phyloP scores from a whole-genome alignment of 2,113 vertebrate species.

The Lagopus muta region DNA sequence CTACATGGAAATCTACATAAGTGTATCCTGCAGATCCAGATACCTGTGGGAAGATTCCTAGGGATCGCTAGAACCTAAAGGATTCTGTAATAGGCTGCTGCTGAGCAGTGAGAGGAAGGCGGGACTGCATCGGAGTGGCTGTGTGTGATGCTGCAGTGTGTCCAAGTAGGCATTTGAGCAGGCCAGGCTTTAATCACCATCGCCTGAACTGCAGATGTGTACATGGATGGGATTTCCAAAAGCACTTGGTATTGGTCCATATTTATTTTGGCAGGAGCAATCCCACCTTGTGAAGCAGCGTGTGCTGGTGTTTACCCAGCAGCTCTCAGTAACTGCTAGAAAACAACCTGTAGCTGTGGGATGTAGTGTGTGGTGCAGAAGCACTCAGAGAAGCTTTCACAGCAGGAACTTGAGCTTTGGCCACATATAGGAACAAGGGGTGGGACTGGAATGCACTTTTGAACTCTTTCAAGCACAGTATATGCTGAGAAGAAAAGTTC shows the following conservation, averaged over 20 bases:
- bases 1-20: not conserved
- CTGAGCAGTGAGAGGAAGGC: not conserved
- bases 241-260: not conserved
- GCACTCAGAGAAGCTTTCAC: not conserved
- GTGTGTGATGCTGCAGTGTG: fast-evolving
- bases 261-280: not conserved
- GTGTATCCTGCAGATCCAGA: not conserved
- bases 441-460: not conserved
- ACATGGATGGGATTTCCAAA: not conserved
- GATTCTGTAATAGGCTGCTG: not conserved
- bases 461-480: not conserved
- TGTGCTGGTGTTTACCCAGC: not conserved
- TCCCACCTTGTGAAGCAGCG: fast-evolving
- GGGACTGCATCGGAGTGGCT: fast-evolving
- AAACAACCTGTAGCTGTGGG: not conserved
- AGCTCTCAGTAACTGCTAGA: not conserved
- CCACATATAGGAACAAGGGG: not conserved
- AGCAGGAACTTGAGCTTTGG: not conserved
- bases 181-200: not conserved
- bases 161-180: not conserved
- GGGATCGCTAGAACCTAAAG: not conserved
- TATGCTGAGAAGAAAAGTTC: slow-evolving; percentile 9
- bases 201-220: not conserved
- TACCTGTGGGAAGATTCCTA: not conserved
- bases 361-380: not conserved